Percentiles rank a stretch among this genome's conserved stretches.
Evolutionary conservation across 2,797 vertebrate species (phyloP).

Genomic region (Heteromormyrus szaboi): DNA sequence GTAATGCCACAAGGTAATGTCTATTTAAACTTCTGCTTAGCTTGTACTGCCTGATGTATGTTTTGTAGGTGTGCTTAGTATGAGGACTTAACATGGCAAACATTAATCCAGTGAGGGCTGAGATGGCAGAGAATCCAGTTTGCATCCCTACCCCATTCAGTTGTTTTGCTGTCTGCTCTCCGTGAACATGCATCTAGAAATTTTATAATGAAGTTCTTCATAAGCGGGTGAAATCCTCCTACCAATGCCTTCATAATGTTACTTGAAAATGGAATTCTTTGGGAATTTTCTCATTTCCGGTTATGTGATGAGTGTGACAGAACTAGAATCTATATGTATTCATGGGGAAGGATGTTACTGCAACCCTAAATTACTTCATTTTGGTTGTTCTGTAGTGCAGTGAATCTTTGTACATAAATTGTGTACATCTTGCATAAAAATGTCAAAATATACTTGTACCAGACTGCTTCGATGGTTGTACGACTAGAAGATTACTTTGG

Average conservation of each 20-base stretch:
- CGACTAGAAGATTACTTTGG: not conserved
- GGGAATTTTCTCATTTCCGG: not conserved
- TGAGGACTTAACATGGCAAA: not conserved
- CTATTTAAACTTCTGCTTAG: not conserved
- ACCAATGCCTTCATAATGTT: not conserved
- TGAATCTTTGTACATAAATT: not conserved
- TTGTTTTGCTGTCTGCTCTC: not conserved
- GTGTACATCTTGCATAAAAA: not conserved
- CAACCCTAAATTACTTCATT: not conserved
- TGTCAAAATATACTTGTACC: not conserved
- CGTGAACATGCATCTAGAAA: not conserved
- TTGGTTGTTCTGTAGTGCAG: not conserved
- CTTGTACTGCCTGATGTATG: not conserved
- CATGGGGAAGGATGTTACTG: not conserved
- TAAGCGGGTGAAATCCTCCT: not conserved
- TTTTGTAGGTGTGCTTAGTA: not conserved
- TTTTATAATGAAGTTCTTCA: not conserved
- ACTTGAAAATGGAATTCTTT: not conserved
- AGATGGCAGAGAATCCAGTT: not conserved
- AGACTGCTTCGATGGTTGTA: not conserved
- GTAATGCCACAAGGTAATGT: slow-evolving; percentile 53
- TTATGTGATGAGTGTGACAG: not conserved
- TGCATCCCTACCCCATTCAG: not conserved
- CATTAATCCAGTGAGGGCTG: not conserved
- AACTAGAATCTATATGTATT: not conserved